Evolutionary conservation across 1,140 invertebrate species (phyloP).

Genomic region (Lucilia sericata): DNA sequence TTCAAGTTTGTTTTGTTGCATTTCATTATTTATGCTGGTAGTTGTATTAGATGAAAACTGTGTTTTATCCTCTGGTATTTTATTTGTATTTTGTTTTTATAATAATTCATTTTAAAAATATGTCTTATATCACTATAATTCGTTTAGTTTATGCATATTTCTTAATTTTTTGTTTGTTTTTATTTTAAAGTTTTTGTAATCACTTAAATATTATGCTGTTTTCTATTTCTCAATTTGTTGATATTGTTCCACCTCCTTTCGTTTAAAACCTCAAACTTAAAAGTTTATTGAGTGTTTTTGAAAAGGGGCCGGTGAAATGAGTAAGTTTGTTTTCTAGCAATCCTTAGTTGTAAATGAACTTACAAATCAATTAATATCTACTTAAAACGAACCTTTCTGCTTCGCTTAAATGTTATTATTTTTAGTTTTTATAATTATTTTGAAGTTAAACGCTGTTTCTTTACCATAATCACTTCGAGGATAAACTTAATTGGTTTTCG

Average conservation of each 20-base stretch:
- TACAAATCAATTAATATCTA: constrained; percentile 13
- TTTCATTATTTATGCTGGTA: not conserved
- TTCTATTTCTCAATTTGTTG: not conserved
- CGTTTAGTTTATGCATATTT: constrained; percentile 18
- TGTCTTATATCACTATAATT: constrained; percentile 5
- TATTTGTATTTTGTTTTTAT: not conserved
- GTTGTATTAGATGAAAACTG: not conserved
- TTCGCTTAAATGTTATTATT: not conserved
- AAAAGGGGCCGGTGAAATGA: too few species aligned
- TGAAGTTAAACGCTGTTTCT: not conserved
- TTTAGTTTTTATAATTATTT: not conserved
- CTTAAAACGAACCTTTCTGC: not conserved
- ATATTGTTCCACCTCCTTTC: not conserved
- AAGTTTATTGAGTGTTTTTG: not conserved
- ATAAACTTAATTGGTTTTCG: not conserved
- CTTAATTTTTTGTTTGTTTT: not conserved
- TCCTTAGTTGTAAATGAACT: not conserved
- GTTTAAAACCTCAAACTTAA: not conserved
- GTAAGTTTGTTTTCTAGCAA: not conserved
- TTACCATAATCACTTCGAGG: not conserved
- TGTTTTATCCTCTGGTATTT: not conserved
- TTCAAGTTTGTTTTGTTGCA: not conserved
- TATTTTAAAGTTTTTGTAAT: not conserved
- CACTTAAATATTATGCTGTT: not conserved
- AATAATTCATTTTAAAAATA: constrained; percentile 25